Evolutionary conservation across 2,888 invertebrate genomes (phyloP).

Genomic region (Yponomeuta malinellus): DNA sequence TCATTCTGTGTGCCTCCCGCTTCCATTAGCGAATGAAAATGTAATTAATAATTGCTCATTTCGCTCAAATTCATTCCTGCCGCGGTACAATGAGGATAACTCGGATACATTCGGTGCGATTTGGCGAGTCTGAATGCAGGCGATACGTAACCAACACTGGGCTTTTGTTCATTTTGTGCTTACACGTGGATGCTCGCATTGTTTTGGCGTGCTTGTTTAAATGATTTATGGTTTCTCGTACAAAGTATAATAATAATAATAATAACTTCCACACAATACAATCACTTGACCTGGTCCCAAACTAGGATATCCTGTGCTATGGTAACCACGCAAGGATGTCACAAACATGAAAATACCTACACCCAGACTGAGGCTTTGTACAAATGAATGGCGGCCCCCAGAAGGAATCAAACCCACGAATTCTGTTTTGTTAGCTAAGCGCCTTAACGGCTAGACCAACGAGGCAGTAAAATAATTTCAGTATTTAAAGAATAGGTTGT

Average conservation of each 20-base stretch:
- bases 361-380: too few species aligned
- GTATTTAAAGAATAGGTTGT: background rate
- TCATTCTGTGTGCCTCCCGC: slow-evolving; percentile 38
- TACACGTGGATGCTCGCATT: background rate
- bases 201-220: background rate
- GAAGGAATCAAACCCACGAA: too few species aligned
- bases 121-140: slow-evolving; percentile 18
- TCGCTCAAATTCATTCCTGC: slow-evolving; percentile 42
- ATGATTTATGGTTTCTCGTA: background rate
- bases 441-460: too few species aligned
- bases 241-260: background rate
- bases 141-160: slow-evolving; percentile 27
- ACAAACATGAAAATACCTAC: too few species aligned
- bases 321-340: too few species aligned
- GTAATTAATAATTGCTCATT: slow-evolving; percentile 52
- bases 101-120: slow-evolving; percentile 23
- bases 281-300: too few species aligned
- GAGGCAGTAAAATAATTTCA: background rate
- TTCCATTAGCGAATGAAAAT: slow-evolving; percentile 46
- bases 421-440: too few species aligned
- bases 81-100: slow-evolving; percentile 27
- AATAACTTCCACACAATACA: background rate
- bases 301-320: too few species aligned
- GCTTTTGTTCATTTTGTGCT: slow-evolving; percentile 28
- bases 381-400: too few species aligned